Base-by-base conservation (phyloP, 2,888 invertebrate genomes). In the Germaria angustata region DNA sequence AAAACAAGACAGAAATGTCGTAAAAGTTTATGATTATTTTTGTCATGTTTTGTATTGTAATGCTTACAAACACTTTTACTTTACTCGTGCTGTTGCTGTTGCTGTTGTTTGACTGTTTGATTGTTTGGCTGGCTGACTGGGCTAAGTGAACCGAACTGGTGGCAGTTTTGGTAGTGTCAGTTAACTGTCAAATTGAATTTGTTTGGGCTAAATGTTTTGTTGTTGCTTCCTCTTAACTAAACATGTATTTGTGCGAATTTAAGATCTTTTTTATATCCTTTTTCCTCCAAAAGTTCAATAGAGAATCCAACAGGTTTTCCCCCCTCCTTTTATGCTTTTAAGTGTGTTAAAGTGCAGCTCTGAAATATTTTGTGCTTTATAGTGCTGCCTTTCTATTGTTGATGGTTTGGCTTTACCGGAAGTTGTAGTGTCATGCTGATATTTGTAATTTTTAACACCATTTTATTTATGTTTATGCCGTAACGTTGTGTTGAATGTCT, bases 21-120 rank as follows among this genome's bases (percentile, higher is more conserved):
- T 90, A 90, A 90, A 90, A 90, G 87, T 90, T 90, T 90, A 90
- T 90, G 89, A 87, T 88, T 88, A 89, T 88, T 88, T 86, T 61
- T 84, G 84, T 84, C 84, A 84, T 84, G 49, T 84, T 81, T 81
- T 84, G 79, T 66, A 63, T 73, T 76, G 84, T 84, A 69, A 81
- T 80, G 77, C 59, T 80, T 75, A 85, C 79, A 71, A 82, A 78
- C 79, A 79, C 71, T 82, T 82, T 84, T 79, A 17, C 68, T 71
- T 49, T 39, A 84, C 84, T 85, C 44, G 28, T 75, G 81, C 71
- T 83, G 84, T 85, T 86, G 57, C 71, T 77, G 84, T 84, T 84
- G 57, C 41, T 72, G 80, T 59, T 82, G 85, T n/a, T n/a, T 86
- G 86, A 57, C 59, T 73, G 5, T 11, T 20, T 5, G 46, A 20